phyloP scores from a whole-genome alignment of 2,888 invertebrate genomes.

The Sclerodermus sp. region DNA sequence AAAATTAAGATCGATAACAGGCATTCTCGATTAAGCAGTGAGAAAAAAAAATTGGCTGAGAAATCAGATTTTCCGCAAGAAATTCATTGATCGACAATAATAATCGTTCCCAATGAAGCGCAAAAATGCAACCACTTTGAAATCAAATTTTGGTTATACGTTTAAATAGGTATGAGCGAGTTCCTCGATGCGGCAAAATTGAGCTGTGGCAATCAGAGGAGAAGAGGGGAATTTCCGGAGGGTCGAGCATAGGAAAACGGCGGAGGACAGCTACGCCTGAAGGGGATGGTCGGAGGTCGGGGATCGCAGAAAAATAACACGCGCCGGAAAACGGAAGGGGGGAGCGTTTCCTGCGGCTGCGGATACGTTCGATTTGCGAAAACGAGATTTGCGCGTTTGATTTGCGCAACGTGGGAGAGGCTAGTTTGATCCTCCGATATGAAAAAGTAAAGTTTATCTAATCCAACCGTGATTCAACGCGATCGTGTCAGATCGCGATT shows the following conservation, averaged over 20 bases:
- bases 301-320: slow-evolving; percentile 18
- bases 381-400: slow-evolving; percentile 23
- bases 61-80: too few relatives aligned
- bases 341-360: neutral
- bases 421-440: slow-evolving; percentile 11
- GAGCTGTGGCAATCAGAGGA: neutral
- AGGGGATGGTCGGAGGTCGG: too few relatives aligned
- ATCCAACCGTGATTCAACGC: slow-evolving; percentile 13
- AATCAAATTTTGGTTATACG: neutral
- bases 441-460: slow-evolving; percentile 15
- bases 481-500: slow-evolving; percentile 12
- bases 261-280: neutral
- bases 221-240: neutral
- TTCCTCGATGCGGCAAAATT: neutral
- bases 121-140: neutral
- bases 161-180: neutral
- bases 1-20: too few relatives aligned
- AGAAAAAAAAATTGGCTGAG: too few relatives aligned
- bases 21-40: too few relatives aligned
- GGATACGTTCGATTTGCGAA: slow-evolving; percentile 15
- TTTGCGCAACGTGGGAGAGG: slow-evolving; percentile 10
- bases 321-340: slow-evolving; percentile 13
- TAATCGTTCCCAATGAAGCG: neutral
- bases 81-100: neutral
- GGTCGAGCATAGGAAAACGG: neutral